Conservation (phyloP, 2,797 vertebrate genomes). For the Molothrus ater region DNA sequence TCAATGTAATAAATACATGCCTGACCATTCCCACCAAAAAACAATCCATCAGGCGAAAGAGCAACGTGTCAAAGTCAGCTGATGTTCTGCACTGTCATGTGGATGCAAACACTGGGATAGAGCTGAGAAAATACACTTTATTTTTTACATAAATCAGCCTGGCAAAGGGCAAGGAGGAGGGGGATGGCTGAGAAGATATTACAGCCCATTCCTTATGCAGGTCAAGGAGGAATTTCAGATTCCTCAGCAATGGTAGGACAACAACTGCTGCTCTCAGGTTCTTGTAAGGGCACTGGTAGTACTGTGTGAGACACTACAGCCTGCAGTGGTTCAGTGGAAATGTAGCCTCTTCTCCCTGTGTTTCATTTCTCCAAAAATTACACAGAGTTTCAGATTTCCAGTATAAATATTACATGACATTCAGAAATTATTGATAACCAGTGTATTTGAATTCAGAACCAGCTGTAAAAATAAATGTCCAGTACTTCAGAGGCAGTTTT, state of each 20-base stretch:
- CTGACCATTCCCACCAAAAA: background rate
- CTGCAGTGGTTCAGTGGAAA: background rate
- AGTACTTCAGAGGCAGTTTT: slow-evolving; percentile 6
- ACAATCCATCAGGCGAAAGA: background rate
- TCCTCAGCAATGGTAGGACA: background rate
- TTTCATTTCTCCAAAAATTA: slow-evolving; percentile 1
- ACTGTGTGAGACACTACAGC: background rate
- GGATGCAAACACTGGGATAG: background rate
- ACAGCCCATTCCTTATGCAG: background rate
- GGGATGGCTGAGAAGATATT: background rate
- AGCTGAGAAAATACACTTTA: background rate
- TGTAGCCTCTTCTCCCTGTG: background rate
- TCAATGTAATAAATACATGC: background rate
- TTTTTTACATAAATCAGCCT: background rate
- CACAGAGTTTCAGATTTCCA: slow-evolving; percentile 14
- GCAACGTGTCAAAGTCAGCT: accelerated
- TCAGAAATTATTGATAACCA: slow-evolving; percentile 56
- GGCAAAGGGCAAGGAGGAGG: background rate
- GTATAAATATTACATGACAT: slow-evolving; percentile 39
- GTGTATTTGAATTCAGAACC: slow-evolving; percentile 14
- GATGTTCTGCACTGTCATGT: background rate
- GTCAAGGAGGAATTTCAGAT: background rate
- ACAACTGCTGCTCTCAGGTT: accelerated
- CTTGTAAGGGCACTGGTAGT: background rate
- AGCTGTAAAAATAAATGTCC: slow-evolving; percentile 44